Evolutionary conservation across 2,888 invertebrate genomes (phyloP).

Genomic region (Pammene aurita): DNA sequence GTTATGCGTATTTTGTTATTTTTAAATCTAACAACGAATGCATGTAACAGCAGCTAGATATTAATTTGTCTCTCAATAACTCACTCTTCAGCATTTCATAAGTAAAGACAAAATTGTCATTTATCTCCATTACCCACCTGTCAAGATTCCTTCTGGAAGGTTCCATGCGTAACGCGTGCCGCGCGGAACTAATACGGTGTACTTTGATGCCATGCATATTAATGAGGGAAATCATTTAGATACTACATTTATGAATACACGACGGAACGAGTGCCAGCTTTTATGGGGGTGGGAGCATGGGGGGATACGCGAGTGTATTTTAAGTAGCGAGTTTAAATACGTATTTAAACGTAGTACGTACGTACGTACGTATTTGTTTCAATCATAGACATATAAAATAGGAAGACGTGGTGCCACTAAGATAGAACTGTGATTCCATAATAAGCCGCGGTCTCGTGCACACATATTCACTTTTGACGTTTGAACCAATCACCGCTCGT

Average conservation of each 20-base stretch:
- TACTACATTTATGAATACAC: slow-evolving; percentile 40
- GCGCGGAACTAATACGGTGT: slow-evolving; percentile 37
- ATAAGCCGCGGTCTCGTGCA: no score
- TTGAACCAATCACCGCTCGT: no score
- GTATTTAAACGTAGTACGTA: no score
- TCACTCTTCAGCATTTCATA: neutral
- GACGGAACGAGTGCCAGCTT: slow-evolving; percentile 17
- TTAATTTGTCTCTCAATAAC: neutral
- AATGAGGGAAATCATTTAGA: slow-evolving; percentile 40
- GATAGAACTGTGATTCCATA: no score
- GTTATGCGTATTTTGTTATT: no score
- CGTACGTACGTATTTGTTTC: no score
- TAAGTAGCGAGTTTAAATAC: neutral
- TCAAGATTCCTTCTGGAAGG: slow-evolving; percentile 20
- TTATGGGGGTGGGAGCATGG: slow-evolving; percentile 8
- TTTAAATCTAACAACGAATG: no score
- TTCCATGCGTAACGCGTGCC: slow-evolving; percentile 19
- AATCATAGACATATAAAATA: no score
- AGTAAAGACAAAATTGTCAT: slow-evolving; percentile 10
- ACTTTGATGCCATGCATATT: slow-evolving; percentile 37
- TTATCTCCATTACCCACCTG: slow-evolving; percentile 3
- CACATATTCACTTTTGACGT: no score
- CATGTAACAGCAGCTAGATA: no score
- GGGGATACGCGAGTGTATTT: slow-evolving; percentile 6
- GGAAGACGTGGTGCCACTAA: no score